Evolutionary conservation across 1,140 invertebrate species (phyloP).

Genomic region (Harlomillsia oculata): DNA sequence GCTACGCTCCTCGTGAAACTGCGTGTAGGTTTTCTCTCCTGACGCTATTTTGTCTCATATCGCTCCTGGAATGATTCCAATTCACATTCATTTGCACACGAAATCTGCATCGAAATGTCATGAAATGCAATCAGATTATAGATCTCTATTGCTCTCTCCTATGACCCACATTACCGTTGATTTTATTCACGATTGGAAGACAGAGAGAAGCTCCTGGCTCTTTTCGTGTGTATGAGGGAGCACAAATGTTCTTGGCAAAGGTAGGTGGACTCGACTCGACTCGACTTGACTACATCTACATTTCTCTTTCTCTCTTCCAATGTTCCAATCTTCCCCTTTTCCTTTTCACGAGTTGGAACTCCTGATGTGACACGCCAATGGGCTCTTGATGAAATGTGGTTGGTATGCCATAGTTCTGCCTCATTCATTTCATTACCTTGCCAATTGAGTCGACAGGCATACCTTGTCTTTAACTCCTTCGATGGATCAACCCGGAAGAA

Average conservation of each 20-base stretch:
- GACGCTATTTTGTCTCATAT: constrained; percentile 20
- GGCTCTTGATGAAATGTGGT: constrained; percentile 10
- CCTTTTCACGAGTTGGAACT: neutral
- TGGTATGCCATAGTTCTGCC: neutral
- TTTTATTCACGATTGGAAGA: constrained; percentile 12
- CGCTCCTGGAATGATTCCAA: constrained; percentile 26
- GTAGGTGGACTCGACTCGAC: no score
- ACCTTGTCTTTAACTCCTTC: neutral
- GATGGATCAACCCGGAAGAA: neutral
- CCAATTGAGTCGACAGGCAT: no score
- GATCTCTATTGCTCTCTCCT: constrained; percentile 19
- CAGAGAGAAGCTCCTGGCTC: no score
- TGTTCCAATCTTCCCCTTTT: constrained; percentile 4
- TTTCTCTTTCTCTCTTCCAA: neutral
- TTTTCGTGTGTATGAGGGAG: neutral
- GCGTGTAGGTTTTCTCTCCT: constrained; percentile 13
- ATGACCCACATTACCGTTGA: constrained; percentile 31
- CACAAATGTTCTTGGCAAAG: constrained; percentile 16
- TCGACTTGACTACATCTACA: neutral
- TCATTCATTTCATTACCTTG: constrained; percentile 9
- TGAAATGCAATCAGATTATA: constrained; percentile 31
- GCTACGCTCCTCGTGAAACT: no score
- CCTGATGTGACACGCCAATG: constrained; percentile 3
- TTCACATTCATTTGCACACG: constrained; percentile 26
- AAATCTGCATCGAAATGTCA: constrained; percentile 35